phyloP scores from a whole-genome alignment of 2,113 vertebrate genomes.

The Sardina pilchardus region DNA sequence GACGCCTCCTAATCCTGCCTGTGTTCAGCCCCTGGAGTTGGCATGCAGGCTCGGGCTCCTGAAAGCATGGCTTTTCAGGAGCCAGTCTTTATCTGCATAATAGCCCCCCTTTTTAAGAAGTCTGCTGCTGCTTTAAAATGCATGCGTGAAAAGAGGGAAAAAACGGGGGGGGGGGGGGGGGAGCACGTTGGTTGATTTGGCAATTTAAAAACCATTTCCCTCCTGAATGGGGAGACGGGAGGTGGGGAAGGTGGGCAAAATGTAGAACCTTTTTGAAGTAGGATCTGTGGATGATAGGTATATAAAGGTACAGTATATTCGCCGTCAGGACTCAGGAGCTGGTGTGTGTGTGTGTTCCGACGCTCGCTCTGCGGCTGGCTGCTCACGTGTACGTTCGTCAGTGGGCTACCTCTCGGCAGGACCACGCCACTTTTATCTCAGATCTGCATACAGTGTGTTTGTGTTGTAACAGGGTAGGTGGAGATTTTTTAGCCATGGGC shows the following conservation, averaged over 20 bases:
- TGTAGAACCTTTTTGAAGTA: not conserved
- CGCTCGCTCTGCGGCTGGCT: not conserved
- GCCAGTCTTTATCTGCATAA: conserved; percentile 9
- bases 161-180: too few species aligned
- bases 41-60: not conserved
- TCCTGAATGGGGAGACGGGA: not conserved
- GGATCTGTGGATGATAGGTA: not conserved
- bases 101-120: not conserved
- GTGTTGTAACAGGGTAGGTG: conserved; percentile 7
- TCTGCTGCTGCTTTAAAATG: not conserved
- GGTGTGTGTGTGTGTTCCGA: not conserved
- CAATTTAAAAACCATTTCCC: conserved; percentile 4
- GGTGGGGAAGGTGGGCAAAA: not conserved
- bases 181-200: not conserved
- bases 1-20: not conserved
- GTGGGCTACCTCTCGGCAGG: not conserved
- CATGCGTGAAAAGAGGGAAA: not conserved
- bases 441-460: conserved; percentile 8
- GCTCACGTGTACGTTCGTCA: not conserved
- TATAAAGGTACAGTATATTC: not conserved
- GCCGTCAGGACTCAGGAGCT: too few species aligned
- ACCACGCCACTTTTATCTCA: not conserved
- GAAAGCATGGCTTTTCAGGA: conserved; percentile 9
- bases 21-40: not conserved
- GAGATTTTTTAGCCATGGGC: conserved; percentile 10